These are phyloP conservation scores for Allolobophora icterica DNA, from an alignment of 2,888 invertebrate species.

Conservation along the genomic window DNA sequence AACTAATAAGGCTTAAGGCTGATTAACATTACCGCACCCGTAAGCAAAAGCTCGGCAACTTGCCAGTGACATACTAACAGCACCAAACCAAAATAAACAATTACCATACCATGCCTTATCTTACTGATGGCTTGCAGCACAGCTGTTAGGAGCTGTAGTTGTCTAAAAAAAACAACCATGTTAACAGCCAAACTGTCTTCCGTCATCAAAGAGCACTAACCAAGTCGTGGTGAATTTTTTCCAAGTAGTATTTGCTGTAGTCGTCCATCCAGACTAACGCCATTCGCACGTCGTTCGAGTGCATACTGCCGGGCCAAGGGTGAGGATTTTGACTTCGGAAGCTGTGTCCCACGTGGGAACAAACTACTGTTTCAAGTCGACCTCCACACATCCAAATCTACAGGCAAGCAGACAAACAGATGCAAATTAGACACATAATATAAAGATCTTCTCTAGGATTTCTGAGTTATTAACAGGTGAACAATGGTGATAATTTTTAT, in stretches of 20 bases:
- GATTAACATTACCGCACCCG: no score
- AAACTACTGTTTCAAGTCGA: slow-evolving; percentile 93
- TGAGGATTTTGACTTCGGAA: slow-evolving; percentile 97
- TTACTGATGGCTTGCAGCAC: no score
- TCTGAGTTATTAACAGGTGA: no score
- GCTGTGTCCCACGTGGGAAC: slow-evolving; percentile 98
- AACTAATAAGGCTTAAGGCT: no score
- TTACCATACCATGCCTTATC: no score
- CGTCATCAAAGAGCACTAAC: neutral
- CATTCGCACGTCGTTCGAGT: slow-evolving; percentile 92
- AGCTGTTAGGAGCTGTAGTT: no score
- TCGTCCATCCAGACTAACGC: slow-evolving; percentile 79
- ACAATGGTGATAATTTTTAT: no score
- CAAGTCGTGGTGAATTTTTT: slow-evolving; percentile 74
- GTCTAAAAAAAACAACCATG: neutral
- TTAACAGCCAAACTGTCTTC: neutral
- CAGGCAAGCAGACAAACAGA: neutral
- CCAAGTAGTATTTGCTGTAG: slow-evolving; percentile 92
- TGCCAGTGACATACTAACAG: no score
- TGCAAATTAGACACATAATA: neutral
- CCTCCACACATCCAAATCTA: slow-evolving; percentile 99
- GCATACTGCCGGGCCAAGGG: slow-evolving; percentile 92
- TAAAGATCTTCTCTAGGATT: neutral
- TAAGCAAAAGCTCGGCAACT: no score
- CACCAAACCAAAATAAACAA: no score